Percentiles rank a stretch among this genome's conserved stretches.
Conservation (phyloP, 2,888 invertebrate genomes). For the Agrochola circellaris region DNA sequence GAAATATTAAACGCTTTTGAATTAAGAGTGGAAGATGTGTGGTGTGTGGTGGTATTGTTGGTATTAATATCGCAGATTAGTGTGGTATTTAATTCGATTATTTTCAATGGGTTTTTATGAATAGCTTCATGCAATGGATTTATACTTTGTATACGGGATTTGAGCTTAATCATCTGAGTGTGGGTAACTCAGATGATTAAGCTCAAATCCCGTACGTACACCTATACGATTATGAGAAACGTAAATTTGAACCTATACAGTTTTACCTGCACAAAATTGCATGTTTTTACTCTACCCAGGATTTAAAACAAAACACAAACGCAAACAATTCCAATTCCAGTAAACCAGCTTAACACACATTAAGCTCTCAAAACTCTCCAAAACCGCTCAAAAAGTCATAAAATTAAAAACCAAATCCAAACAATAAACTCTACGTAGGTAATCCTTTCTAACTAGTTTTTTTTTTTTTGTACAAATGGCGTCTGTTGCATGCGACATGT, state of each 20-base stretch:
- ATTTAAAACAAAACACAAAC: constrained; percentile 1
- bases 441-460: constrained; percentile 52
- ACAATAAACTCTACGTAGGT: constrained; percentile 63
- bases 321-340: constrained; percentile 1
- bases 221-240: background rate
- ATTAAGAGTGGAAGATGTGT: constrained; percentile 9
- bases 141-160: too few species aligned
- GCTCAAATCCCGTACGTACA: too few species aligned
- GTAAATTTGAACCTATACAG: background rate
- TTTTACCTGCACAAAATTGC: background rate
- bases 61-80: constrained; percentile 20
- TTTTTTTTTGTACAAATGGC: constrained; percentile 55
- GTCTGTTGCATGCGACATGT: constrained; percentile 66
- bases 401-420: constrained; percentile 50
- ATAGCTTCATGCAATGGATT: background rate
- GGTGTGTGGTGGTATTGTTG: constrained; percentile 7
- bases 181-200: too few species aligned
- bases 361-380: constrained; percentile 14
- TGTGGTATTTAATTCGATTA: constrained; percentile 36
- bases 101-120: background rate
- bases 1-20: constrained; percentile 33
- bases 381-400: constrained; percentile 47
- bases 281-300: fast-evolving
- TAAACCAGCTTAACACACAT: constrained; percentile 16
- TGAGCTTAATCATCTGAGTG: background rate